Evolutionary conservation across 2,888 invertebrate genomes (phyloP).

Genomic region (Eupithecia inturbata): DNA sequence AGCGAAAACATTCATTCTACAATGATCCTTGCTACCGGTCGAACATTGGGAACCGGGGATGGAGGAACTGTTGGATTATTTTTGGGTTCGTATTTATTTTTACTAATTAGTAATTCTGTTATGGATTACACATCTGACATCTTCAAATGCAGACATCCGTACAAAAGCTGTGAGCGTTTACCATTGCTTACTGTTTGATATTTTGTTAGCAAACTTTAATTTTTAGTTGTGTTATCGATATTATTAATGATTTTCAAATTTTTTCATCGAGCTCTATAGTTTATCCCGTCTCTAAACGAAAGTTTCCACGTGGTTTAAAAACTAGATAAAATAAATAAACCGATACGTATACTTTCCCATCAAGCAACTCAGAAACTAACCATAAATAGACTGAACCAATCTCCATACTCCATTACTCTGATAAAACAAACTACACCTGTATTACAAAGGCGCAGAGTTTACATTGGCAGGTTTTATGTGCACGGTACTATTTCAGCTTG

Average conservation of each 20-base stretch:
- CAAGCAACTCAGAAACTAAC: not conserved
- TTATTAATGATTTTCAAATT: no score
- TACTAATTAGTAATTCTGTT: not conserved
- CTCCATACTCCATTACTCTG: not conserved
- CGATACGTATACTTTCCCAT: not conserved
- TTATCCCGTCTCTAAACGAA: not conserved
- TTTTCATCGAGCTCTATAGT: not conserved
- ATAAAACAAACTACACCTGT: conserved; percentile 11
- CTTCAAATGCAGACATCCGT: not conserved
- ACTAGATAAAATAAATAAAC: not conserved
- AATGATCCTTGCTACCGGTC: conserved; percentile 37
- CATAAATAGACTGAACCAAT: not conserved
- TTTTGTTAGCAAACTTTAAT: not conserved
- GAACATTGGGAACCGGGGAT: conserved; percentile 29
- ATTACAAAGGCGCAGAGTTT: conserved; percentile 15
- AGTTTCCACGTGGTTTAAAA: not conserved
- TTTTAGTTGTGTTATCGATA: not conserved
- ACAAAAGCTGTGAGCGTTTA: not conserved
- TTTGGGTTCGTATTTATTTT: conserved; percentile 35
- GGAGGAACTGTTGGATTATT: conserved; percentile 39
- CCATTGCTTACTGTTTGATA: not conserved
- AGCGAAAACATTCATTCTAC: conserved; percentile 43
- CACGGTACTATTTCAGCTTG: conserved; percentile 23
- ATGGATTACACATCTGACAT: not conserved
- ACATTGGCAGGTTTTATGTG: conserved; percentile 20